Conservation (phyloP, 2,113 vertebrate species). For the Salminus brasiliensis region DNA sequence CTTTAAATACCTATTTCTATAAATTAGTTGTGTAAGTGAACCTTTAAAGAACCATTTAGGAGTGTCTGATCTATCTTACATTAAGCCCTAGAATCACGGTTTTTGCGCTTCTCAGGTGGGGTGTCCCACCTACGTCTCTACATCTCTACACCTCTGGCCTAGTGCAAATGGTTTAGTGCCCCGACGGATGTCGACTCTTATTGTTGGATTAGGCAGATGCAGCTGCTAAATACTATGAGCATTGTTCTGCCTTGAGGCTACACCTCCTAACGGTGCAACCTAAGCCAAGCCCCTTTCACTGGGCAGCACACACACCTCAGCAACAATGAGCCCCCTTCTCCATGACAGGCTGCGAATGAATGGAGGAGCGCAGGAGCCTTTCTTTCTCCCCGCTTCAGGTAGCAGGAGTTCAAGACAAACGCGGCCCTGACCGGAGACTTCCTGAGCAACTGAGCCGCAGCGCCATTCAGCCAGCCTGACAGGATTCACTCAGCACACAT, state of each 20-base stretch:
- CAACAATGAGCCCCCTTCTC: constrained; percentile 62
- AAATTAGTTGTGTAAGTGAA: too few species aligned
- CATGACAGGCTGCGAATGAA: constrained; percentile 78
- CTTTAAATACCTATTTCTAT: too few species aligned
- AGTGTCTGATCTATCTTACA: too few species aligned
- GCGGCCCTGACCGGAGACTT: constrained; percentile 67
- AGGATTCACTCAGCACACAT: constrained; percentile 54
- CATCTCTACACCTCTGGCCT: constrained; percentile 20
- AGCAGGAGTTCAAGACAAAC: constrained; percentile 59
- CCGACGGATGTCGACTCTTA: constrained; percentile 48
- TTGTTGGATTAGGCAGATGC: constrained; percentile 46
- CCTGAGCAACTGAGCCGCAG: constrained; percentile 65
- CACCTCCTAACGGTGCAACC: constrained; percentile 64
- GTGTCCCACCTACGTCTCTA: constrained; percentile 8
- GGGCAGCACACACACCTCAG: constrained; percentile 60
- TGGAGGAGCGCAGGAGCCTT: constrained; percentile 64
- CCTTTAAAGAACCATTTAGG: too few species aligned
- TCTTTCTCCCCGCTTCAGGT: constrained; percentile 47
- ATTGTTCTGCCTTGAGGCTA: constrained; percentile 60
- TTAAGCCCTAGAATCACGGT: too few species aligned
- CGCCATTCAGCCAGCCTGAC: constrained; percentile 61
- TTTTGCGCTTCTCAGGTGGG: too few species aligned
- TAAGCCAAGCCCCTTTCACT: constrained; percentile 66
- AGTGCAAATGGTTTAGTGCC: constrained; percentile 32
- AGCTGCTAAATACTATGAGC: constrained; percentile 45